phyloP scores from a whole-genome alignment of 2,888 invertebrate species.

The Hydrotaea cyrtoneurina region DNA sequence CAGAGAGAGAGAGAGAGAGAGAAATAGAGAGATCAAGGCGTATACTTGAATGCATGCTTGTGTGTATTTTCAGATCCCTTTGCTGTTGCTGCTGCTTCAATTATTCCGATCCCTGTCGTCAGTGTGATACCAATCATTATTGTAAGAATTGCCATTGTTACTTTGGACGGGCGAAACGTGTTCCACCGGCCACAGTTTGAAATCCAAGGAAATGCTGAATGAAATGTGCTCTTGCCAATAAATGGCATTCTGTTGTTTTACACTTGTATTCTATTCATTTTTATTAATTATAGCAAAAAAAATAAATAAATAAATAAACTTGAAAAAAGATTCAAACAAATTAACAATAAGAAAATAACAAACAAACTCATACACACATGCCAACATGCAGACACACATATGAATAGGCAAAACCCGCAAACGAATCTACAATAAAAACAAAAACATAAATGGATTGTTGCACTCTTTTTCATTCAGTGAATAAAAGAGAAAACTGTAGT shows the following conservation, averaged over 20 bases:
- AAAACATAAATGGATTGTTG: too few relatives aligned
- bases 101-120: constrained; percentile 74
- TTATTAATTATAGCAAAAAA: constrained; percentile 1
- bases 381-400: too few relatives aligned
- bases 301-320: constrained; percentile 10
- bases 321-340: too few relatives aligned
- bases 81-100: constrained; percentile 50
- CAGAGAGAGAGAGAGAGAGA: constrained; percentile 11
- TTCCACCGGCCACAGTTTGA: background rate
- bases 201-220: background rate
- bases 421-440: too few relatives aligned
- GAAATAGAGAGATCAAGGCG: too few relatives aligned
- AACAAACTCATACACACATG: too few relatives aligned
- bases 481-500: too few relatives aligned
- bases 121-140: constrained; percentile 79
- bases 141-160: constrained; percentile 79
- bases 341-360: too few relatives aligned
- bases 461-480: too few relatives aligned
- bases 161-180: constrained; percentile 78
- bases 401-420: too few relatives aligned
- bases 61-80: constrained; percentile 44
- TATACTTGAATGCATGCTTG: background rate
- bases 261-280: background rate
- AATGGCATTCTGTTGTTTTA: constrained; percentile 13
- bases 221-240: background rate